phyloP scores from a whole-genome alignment of 2,888 invertebrate genomes.

The Dryomyza anilis region DNA sequence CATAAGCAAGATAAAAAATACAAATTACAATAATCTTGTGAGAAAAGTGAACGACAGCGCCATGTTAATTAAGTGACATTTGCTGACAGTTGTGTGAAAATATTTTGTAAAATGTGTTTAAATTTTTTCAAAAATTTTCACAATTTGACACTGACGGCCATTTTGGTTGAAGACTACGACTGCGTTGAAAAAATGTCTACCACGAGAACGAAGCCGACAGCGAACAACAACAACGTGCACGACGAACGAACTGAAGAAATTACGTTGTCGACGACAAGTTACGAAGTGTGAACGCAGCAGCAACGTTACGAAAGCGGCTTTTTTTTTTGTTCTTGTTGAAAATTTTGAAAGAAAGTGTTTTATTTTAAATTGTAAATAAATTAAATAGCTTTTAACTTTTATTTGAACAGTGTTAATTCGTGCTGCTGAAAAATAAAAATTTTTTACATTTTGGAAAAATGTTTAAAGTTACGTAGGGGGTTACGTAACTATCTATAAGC shows the following conservation, averaged over 20 bases:
- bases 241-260: conserved; percentile 15
- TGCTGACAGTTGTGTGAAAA: conserved; percentile 10
- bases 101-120: conserved; percentile 32
- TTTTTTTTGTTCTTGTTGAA: conserved; percentile 1
- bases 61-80: conserved; percentile 8
- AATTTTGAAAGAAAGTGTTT: conserved; percentile 14
- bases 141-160: conserved; percentile 30
- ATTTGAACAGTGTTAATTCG: not conserved
- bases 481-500: conserved; percentile 31
- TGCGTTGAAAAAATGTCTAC: conserved; percentile 32
- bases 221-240: conserved; percentile 14
- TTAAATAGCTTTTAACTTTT: conserved; percentile 2
- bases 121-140: conserved; percentile 27
- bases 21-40: not conserved
- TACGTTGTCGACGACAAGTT: too few species aligned
- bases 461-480: conserved; percentile 28
- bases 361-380: conserved; percentile 11
- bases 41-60: conserved; percentile 26
- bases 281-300: conserved; percentile 27
- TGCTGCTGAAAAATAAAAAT: not conserved
- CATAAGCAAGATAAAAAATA: conserved; percentile 29
- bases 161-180: conserved; percentile 30
- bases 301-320: conserved; percentile 32
- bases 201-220: conserved; percentile 26
- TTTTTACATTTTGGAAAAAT: not conserved